Evolutionary conservation across 2,797 vertebrate species (phyloP), one percentile per base, ranked within the genome.

Genomic region (Gastrophryne carolinensis): DNA sequence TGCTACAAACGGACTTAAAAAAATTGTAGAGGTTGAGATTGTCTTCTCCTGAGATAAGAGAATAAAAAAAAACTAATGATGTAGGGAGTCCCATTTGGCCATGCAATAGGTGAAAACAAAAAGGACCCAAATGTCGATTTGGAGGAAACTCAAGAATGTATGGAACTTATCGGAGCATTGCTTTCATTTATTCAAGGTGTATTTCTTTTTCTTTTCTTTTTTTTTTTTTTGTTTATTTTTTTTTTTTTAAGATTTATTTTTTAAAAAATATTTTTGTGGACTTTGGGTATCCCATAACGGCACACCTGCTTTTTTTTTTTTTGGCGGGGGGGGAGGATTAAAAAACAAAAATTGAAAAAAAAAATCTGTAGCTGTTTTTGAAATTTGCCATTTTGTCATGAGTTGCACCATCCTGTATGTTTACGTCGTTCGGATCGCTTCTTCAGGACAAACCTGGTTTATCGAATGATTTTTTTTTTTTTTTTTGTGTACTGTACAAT

Each of bases 331-430:
- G 27, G 32, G 19, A 57, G 23, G 32, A 29, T 24, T 56, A 54
- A 30, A 29, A 13, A 47, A 13, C 7, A 44, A 63, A 62, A 68
- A 68, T 26, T 32, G 8, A 19, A 49, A 58, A 60, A 94, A 92
- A 93, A 91, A 89, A 93, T 92, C 92, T 86, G 91, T 90, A 87
- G 88, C 82, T 88, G 89, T 90, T 88, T 91, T 90, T 87, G 90
- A 92, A 92, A 93, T 93, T 93, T 87, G 93, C 93, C 94, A 94
- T 95, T n/a, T 92, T 88, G 93, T 95, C 93, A 90, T 86, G 92
- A 90, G 92, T 94, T 93, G 93, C 93, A 94, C 94, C 91, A 87
- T 95, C 95, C 94, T 95, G 93, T 96, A 93, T 95, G 93, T 97
- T 95, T 96, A 95, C 94, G 94, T 96, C 92, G 89, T 92, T 85